A percentile compares a stretch with the other conserved stretches of the same genome.
Evolutionary conservation across 37 sponge, comb jelly and placozoan genomes (phyloP).

Genomic region (Bolinopsis microptera): DNA sequence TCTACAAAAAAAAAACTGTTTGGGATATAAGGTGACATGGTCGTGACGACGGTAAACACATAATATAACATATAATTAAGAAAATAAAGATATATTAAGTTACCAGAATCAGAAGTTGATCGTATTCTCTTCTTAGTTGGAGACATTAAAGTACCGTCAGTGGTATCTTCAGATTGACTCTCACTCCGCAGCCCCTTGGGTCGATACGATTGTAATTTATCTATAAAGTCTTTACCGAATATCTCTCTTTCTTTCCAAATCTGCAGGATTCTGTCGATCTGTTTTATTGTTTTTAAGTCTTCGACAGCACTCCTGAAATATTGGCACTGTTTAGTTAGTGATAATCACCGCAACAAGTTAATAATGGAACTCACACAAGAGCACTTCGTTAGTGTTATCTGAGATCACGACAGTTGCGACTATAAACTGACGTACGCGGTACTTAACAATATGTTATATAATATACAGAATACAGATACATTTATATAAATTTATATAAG

Average conservation of each 20-base stretch:
- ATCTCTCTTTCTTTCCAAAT: constrained; percentile 89
- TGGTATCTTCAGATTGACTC: not conserved
- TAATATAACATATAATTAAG: too few relatives aligned
- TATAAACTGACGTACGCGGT: too few relatives aligned
- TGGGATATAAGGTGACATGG: too few relatives aligned
- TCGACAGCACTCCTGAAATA: constrained; percentile 50
- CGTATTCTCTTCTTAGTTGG: constrained; percentile 33
- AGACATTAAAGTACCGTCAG: not conserved
- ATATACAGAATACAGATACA: too few relatives aligned
- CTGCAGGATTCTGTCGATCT: constrained; percentile 74
- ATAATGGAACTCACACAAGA: not conserved
- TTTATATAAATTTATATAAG: too few relatives aligned
- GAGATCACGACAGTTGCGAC: too few relatives aligned
- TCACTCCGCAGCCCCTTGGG: constrained; percentile 33
- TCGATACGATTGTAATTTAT: constrained; percentile 53
- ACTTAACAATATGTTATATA: too few relatives aligned
- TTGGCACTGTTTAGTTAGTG: not conserved
- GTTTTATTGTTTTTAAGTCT: constrained; percentile 67
- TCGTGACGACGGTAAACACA: too few relatives aligned
- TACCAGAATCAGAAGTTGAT: constrained; percentile 55
- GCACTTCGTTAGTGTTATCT: too few relatives aligned
- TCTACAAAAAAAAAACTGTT: too few relatives aligned
- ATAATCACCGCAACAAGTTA: not conserved
- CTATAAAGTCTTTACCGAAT: constrained; percentile 68
- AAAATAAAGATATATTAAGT: too few relatives aligned